A percentile compares a stretch with the other conserved stretches of the same genome.
phyloP scores from a whole-genome alignment of 1,140 invertebrate species.

The Bombus breviceps region DNA sequence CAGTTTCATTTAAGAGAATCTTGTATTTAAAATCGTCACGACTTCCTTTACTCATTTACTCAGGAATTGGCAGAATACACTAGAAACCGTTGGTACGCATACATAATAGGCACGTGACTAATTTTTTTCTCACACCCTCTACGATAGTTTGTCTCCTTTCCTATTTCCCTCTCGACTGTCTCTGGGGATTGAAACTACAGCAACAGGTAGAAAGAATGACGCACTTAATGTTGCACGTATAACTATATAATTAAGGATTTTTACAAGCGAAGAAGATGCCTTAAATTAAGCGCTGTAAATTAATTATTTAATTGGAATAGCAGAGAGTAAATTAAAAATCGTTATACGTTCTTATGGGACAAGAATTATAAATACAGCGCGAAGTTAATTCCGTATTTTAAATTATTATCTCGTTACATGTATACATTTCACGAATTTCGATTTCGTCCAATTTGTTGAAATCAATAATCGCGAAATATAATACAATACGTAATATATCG shows the following conservation, averaged over 20 bases:
- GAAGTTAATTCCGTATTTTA: background rate
- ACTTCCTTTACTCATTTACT: constrained; percentile 48
- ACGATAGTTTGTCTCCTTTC: background rate
- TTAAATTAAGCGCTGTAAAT: background rate
- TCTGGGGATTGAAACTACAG: constrained; percentile 13
- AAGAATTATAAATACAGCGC: background rate
- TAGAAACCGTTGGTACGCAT: constrained; percentile 47
- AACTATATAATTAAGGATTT: background rate
- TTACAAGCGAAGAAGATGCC: background rate
- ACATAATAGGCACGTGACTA: constrained; percentile 48
- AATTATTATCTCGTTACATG: background rate
- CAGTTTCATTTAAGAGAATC: constrained; percentile 54
- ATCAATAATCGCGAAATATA: background rate
- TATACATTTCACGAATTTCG: too few relatives aligned
- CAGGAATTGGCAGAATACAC: constrained; percentile 62
- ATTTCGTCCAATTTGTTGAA: background rate
- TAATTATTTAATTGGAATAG: background rate
- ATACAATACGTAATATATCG: background rate
- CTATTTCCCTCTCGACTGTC: background rate
- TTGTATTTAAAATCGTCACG: constrained; percentile 57
- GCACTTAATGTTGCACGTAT: background rate
- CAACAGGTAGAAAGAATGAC: constrained; percentile 28
- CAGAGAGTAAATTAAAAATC: background rate
- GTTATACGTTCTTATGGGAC: background rate
- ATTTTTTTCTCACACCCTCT: constrained; percentile 30